Evolutionary conservation across 2,888 invertebrate genomes (phyloP).

Genomic region (Torymus texanus): DNA sequence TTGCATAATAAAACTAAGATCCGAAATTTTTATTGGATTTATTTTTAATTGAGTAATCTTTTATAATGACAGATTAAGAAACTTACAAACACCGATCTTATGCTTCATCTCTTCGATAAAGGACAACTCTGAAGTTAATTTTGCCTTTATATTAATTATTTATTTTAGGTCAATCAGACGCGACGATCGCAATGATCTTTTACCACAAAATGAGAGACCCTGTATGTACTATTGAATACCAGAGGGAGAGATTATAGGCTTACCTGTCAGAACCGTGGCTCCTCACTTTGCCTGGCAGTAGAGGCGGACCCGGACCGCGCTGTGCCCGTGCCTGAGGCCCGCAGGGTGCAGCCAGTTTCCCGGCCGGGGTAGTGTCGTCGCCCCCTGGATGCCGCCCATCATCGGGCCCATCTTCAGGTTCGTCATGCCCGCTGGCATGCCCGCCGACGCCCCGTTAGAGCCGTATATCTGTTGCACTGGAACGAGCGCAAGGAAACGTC

Average conservation of each 20-base stretch:
- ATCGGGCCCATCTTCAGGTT: slow-evolving; percentile 76
- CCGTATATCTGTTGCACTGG: slow-evolving; percentile 87
- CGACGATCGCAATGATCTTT: no score
- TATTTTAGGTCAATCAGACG: no score
- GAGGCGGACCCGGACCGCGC: slow-evolving; percentile 86
- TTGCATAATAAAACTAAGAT: no score
- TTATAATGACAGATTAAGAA: no score
- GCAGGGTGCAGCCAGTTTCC: slow-evolving; percentile 98
- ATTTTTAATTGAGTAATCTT: no score
- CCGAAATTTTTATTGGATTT: no score
- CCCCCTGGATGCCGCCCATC: slow-evolving; percentile 75
- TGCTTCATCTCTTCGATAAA: no score
- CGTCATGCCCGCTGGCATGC: slow-evolving; percentile 74
- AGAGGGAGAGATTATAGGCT: slow-evolving; percentile 1
- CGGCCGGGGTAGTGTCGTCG: slow-evolving; percentile 79
- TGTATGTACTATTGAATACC: neutral
- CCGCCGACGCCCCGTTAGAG: slow-evolving; percentile 81
- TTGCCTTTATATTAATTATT: no score
- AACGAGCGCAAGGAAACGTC: slow-evolving; percentile 67
- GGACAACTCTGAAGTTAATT: no score
- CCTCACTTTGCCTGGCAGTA: slow-evolving; percentile 85
- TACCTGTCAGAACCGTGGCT: slow-evolving; percentile 78
- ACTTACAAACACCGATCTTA: no score
- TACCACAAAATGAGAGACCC: no score
- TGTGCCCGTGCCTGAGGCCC: slow-evolving; percentile 86